phyloP scores from a whole-genome alignment of 2,888 invertebrate genomes.

The Aleiodes testaceus region DNA sequence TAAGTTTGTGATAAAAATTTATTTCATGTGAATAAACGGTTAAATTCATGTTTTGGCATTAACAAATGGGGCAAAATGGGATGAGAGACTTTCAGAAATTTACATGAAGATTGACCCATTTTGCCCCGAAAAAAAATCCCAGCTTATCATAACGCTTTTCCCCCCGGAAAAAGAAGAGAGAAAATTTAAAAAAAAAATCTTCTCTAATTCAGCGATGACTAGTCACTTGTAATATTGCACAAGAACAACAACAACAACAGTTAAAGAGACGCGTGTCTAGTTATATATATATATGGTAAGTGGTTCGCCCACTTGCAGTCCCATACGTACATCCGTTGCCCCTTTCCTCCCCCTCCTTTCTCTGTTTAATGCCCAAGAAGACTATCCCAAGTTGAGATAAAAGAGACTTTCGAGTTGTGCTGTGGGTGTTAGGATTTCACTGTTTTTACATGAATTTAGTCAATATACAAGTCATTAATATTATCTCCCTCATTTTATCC shows the following conservation, averaged over 20 bases:
- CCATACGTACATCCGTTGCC: slow-evolving; percentile 42
- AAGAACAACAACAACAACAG: slow-evolving; percentile 45
- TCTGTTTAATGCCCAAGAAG: slow-evolving; percentile 5
- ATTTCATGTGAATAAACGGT: neutral
- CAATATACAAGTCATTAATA: too few relatives aligned
- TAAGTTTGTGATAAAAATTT: slow-evolving; percentile 20
- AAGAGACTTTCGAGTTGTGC: too few relatives aligned
- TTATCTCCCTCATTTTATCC: too few relatives aligned
- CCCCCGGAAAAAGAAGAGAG: neutral
- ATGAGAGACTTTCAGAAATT: too few relatives aligned
- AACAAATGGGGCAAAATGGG: too few relatives aligned
- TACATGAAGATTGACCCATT: too few relatives aligned
- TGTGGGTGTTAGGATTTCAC: too few relatives aligned
- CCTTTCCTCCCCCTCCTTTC: slow-evolving; percentile 21
- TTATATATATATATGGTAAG: slow-evolving; percentile 59
- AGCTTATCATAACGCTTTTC: too few relatives aligned
- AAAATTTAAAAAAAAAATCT: too few relatives aligned
- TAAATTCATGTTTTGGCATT: too few relatives aligned
- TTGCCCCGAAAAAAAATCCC: too few relatives aligned
- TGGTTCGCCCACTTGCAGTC: slow-evolving; percentile 67
- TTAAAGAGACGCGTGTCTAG: slow-evolving; percentile 44
- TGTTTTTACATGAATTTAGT: too few relatives aligned
- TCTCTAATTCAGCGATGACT: neutral
- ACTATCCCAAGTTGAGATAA: neutral
- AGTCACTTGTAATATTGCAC: slow-evolving; percentile 54